Percentiles rank a stretch among this genome's conserved stretches.
These are phyloP conservation scores for Anguilla anguilla DNA, from an alignment of 2,797 vertebrate genomes.

Conservation along the genomic window DNA sequence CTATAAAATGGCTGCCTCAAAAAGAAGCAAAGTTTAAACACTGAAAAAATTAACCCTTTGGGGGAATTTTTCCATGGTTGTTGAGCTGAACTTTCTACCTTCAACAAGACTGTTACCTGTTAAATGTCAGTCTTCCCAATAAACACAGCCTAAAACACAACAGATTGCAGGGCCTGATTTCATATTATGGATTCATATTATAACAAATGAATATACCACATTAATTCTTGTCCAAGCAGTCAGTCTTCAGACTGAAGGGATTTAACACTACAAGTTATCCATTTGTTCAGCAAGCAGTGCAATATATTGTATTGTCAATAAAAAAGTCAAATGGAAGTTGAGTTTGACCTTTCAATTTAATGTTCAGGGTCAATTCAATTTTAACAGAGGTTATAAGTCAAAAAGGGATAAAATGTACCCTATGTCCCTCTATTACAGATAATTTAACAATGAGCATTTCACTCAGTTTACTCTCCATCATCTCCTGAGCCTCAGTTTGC, in stretches of 20 bases:
- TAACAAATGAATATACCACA: background rate
- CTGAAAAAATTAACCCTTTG: constrained; percentile 34
- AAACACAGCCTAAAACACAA: background rate
- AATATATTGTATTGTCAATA: background rate
- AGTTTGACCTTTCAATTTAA: background rate
- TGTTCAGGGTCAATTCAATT: no score
- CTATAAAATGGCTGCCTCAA: constrained; percentile 80
- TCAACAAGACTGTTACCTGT: background rate
- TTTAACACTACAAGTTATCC: background rate
- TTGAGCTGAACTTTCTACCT: background rate
- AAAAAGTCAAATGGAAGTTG: background rate
- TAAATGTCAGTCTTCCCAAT: background rate
- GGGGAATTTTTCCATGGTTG: background rate
- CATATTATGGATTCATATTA: background rate
- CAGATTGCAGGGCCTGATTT: background rate
- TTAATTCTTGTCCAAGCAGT: background rate
- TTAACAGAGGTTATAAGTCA: no score
- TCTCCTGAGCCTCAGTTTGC: background rate
- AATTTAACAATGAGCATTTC: no score
- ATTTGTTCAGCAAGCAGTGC: background rate
- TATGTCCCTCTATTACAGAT: no score
- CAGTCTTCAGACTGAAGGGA: background rate
- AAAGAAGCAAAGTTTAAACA: constrained; percentile 39
- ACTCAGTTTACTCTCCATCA: background rate
- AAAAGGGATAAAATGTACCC: no score